Evolutionary conservation across 2,113 vertebrate genomes (phyloP), one percentile per base, ranked within the genome.

Genomic region (Sakesphorus luctuosus): DNA sequence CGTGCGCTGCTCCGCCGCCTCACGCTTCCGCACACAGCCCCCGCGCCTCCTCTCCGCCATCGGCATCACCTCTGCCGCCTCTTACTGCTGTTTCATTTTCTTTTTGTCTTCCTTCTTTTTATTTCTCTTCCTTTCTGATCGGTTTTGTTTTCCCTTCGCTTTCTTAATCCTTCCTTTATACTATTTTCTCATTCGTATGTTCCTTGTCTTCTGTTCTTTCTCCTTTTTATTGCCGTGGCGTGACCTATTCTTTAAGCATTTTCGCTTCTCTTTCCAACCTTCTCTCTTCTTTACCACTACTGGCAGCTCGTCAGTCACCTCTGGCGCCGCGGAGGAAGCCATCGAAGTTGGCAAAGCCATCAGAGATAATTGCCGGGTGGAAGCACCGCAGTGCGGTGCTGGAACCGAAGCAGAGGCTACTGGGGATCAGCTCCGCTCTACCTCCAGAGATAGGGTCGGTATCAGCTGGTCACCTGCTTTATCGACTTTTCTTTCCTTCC

Each of bases 251-350:
- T 29, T 47, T 13, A 25, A 23, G 3, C 10, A 9, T 59, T 21
- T 36, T 18, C 5, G 1, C 25, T 36, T 47, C 18, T 16, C 18
- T 36, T 75, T 46, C 20, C 18, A 7, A 3, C 44, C 13, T 21
- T 35, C 1, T 2, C 10, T 75, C 40, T 17, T 36, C 18, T 21
- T 35, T 29, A 35, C 7, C 14, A 18, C 10, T 19, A 13, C 19
- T 15, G 10, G 25, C 5, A 47, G 16, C 28, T 59, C 3, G 13
- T 18, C 43, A 7, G 6, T 36, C 35, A 2, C 13, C 33, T 23
- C 10, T 11, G 5, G 6, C 6, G 18, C 2, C 14, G 11, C n/a
- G 3, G 18, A 1, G 14, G 25, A 21, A 7, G 8, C 11, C 26
- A 71, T 38, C 47, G 5, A 21, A 38, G 18, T 16, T 7, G 26